These are phyloP conservation scores for Philaenus spumarius DNA, from an alignment of 1,140 invertebrate genomes.

Conservation along the genomic window DNA sequence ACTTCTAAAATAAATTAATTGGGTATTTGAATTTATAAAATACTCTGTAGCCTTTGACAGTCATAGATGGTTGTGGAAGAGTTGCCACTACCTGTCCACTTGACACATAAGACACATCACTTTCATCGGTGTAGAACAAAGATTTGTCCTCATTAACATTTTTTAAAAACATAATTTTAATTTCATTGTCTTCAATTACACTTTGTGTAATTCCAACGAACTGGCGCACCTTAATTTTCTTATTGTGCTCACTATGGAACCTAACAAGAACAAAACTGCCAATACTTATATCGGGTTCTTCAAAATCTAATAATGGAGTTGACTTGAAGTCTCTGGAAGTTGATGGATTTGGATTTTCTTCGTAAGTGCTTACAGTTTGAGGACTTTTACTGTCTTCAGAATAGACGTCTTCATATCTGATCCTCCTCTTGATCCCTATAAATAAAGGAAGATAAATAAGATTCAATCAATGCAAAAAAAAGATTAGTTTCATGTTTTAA, in stretches of 20 bases:
- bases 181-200: not conserved
- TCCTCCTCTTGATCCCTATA: not conserved
- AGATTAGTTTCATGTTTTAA: not conserved
- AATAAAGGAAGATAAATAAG: too few species aligned
- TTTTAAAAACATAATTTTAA: not conserved
- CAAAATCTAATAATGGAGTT: not conserved
- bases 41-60: not conserved
- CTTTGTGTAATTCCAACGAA: not conserved
- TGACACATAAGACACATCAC: not conserved
- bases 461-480: not conserved
- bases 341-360: too few species aligned
- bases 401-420: not conserved
- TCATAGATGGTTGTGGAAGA: not conserved
- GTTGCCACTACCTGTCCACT: not conserved
- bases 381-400: too few species aligned
- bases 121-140: not conserved
- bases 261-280: not conserved
- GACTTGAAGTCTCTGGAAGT: too few species aligned
- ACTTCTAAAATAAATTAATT: constrained; percentile 1
- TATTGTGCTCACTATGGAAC: not conserved
- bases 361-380: too few species aligned
- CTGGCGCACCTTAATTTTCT: not conserved
- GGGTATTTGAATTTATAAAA: too few species aligned
- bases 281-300: not conserved
- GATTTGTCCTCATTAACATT: not conserved